Conservation (phyloP, 2,888 invertebrate species). For the Brachyopa scutellaris region DNA sequence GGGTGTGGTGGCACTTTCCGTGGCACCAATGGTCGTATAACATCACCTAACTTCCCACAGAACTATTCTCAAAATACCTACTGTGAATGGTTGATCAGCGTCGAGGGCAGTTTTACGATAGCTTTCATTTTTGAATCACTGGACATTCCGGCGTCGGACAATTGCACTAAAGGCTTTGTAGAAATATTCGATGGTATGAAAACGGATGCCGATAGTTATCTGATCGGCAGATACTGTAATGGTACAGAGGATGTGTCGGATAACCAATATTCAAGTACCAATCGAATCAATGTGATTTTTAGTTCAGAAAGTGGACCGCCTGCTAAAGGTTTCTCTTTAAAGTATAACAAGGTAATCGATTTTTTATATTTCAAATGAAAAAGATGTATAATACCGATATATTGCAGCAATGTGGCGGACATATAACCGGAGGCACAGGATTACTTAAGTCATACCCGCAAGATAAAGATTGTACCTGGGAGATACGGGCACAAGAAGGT, state of each 20-base stretch:
- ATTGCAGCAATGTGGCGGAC: constrained; percentile 75
- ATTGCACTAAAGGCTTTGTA: constrained; percentile 65
- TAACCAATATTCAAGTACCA: constrained; percentile 85
- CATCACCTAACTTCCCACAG: constrained; percentile 91
- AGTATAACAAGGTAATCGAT: constrained; percentile 72
- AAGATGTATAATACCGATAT: not conserved
- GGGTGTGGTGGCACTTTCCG: constrained; percentile 90
- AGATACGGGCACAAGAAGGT: constrained; percentile 59
- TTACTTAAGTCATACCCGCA: constrained; percentile 73
- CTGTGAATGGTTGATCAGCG: constrained; percentile 91
- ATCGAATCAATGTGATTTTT: constrained; percentile 86
- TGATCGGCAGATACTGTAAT: constrained; percentile 85
- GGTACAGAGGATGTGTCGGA: constrained; percentile 81
- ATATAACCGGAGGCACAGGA: constrained; percentile 69
- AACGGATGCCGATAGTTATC: constrained; percentile 77
- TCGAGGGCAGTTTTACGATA: constrained; percentile 84
- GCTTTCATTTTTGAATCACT: constrained; percentile 86
- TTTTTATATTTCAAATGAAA: not conserved
- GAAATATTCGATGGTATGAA: constrained; percentile 80
- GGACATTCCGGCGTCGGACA: constrained; percentile 81
- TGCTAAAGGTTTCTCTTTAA: constrained; percentile 75
- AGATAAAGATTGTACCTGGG: constrained; percentile 76
- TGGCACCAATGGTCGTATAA: constrained; percentile 85
- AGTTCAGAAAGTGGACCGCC: constrained; percentile 82
- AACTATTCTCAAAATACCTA: constrained; percentile 88